A percentile compares a stretch with the other conserved stretches of the same genome.
Evolutionary conservation across 2,797 vertebrate genomes (phyloP).

Genomic region (Acanthiza pusilla): DNA sequence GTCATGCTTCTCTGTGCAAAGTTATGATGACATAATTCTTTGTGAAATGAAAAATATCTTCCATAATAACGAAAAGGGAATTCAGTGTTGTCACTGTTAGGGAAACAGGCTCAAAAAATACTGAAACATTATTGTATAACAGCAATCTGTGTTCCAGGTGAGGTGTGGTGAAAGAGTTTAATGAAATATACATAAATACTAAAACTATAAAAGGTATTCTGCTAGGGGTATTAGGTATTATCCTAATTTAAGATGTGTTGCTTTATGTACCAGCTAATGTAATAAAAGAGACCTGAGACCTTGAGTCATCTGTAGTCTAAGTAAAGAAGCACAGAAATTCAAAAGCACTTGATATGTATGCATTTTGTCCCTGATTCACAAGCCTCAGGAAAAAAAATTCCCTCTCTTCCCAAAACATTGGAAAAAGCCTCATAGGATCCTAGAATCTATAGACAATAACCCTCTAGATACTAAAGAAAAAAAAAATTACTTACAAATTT

Average conservation of each 20-base stretch:
- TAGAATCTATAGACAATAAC: not conserved
- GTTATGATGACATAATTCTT: not conserved
- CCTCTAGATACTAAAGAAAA: not conserved
- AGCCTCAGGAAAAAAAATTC: not conserved
- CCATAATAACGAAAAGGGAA: not conserved
- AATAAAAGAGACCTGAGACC: not conserved
- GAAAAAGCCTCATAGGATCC: not conserved
- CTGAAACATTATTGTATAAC: not conserved
- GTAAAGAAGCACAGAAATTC: not conserved
- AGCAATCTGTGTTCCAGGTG: not conserved
- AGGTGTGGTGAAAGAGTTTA: not conserved
- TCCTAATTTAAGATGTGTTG: not conserved
- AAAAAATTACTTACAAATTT: not conserved
- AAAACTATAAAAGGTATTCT: not conserved
- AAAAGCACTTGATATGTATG: not conserved
- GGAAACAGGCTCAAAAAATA: not conserved
- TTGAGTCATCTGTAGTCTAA: not conserved
- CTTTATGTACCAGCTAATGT: not conserved
- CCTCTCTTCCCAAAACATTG: not conserved
- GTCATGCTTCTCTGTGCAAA: not conserved
- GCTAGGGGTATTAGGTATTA: not conserved
- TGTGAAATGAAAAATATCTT: not conserved
- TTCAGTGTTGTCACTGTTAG: not conserved
- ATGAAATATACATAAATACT: not conserved
- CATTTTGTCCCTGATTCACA: not conserved